These are phyloP conservation scores for Julus scanicus DNA, from an alignment of 2,888 invertebrate genomes.

Conservation along the genomic window DNA sequence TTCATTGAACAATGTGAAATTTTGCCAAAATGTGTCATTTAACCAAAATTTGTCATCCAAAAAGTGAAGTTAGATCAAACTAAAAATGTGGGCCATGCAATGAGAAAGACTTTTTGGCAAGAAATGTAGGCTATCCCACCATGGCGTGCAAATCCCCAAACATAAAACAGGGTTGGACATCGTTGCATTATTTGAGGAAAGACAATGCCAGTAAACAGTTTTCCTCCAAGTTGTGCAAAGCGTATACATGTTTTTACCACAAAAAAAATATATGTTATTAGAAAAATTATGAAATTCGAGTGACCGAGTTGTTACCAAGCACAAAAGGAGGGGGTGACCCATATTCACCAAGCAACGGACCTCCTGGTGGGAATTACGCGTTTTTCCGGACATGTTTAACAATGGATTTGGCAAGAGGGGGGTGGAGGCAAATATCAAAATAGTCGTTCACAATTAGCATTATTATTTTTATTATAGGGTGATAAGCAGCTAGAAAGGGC, in stretches of 20 bases:
- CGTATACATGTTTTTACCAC: neutral
- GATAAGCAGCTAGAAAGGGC: constrained; percentile 3
- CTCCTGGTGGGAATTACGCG: constrained; percentile 13
- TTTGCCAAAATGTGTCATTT: too few species aligned
- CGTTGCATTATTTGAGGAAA: neutral
- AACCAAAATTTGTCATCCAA: too few species aligned
- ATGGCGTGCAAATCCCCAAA: constrained; percentile 13
- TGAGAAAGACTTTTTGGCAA: constrained; percentile 7
- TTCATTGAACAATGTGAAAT: too few species aligned
- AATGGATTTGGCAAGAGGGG: neutral
- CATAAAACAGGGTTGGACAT: neutral
- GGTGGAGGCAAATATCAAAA: neutral
- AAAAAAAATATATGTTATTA: neutral
- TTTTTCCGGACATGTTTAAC: constrained; percentile 16
- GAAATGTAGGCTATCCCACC: neutral
- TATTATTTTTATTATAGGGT: constrained; percentile 33
- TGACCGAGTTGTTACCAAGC: constrained; percentile 9
- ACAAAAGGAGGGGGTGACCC: neutral
- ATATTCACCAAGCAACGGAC: neutral
- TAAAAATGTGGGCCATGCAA: neutral
- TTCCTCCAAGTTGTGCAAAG: neutral
- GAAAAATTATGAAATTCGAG: neutral
- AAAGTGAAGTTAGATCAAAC: too few species aligned
- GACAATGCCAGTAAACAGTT: neutral
- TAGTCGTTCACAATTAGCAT: constrained; percentile 33